These are phyloP conservation scores for Icerya purchasi DNA, from an alignment of 2,888 invertebrate species.

Conservation along the genomic window DNA sequence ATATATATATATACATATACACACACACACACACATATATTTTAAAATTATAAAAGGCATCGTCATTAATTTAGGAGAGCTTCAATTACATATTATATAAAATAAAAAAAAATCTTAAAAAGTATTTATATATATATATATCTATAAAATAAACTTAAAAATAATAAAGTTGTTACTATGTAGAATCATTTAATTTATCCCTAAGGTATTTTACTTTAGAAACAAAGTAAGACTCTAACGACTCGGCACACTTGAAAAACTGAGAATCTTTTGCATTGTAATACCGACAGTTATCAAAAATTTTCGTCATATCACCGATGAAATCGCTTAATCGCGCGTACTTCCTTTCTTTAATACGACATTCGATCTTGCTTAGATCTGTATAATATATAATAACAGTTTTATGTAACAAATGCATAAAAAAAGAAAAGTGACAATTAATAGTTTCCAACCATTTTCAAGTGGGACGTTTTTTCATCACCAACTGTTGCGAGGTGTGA, in stretches of 20 bases:
- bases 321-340: slow-evolving; percentile 83
- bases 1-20: no score
- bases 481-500: no score
- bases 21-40: neutral
- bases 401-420: no score
- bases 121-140: neutral
- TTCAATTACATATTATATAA: no score
- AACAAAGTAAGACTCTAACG: slow-evolving; percentile 84
- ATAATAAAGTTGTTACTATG: slow-evolving; percentile 2
- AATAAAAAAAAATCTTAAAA: no score
- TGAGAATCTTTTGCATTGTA: slow-evolving; percentile 91
- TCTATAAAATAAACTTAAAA: slow-evolving; percentile 4
- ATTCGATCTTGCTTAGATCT: slow-evolving; percentile 87
- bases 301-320: slow-evolving; percentile 91
- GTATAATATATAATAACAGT: no score
- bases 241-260: slow-evolving; percentile 89
- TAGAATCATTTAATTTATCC: slow-evolving; percentile 34
- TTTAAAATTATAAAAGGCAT: neutral
- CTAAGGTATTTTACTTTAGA: slow-evolving; percentile 75
- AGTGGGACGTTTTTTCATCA: no score
- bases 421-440: no score
- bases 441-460: no score
- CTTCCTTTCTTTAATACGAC: slow-evolving; percentile 55
- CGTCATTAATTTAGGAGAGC: neutral
- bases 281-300: slow-evolving; percentile 96